These are phyloP conservation scores for Junonia oenone DNA, from an alignment of 2,888 invertebrate genomes.

Conservation along the genomic window DNA sequence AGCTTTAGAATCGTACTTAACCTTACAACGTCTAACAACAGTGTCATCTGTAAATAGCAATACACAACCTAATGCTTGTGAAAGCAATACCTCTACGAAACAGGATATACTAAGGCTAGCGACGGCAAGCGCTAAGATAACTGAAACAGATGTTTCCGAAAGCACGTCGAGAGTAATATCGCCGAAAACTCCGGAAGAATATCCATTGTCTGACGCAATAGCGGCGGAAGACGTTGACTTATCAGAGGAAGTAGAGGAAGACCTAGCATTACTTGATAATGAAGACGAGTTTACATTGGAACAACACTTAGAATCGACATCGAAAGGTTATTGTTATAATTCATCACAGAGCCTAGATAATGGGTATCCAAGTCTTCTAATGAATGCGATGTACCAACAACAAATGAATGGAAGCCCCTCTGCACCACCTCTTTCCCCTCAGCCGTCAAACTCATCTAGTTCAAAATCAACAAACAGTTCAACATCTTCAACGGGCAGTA, in stretches of 20 bases:
- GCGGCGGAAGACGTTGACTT: constrained; percentile 83
- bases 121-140: constrained; percentile 75
- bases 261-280: constrained; percentile 85
- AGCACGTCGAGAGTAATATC: constrained; percentile 59
- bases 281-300: constrained; percentile 85
- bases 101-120: constrained; percentile 85
- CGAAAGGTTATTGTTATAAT: constrained; percentile 62
- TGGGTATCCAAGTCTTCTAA: constrained; percentile 84
- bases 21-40: constrained; percentile 87
- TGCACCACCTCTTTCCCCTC: constrained; percentile 66
- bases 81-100: constrained; percentile 70
- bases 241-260: constrained; percentile 86
- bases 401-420: constrained; percentile 72
- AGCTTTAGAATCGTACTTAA: constrained; percentile 91
- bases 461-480: constrained; percentile 69
- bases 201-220: constrained; percentile 71
- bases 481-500: constrained; percentile 64
- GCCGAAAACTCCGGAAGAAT: constrained; percentile 71
- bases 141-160: constrained; percentile 62
- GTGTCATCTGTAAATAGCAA: constrained; percentile 78
- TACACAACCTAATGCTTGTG: constrained; percentile 50
- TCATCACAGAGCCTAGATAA: constrained; percentile 82
- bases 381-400: constrained; percentile 84
- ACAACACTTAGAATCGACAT: constrained; percentile 70
- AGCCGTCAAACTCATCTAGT: constrained; percentile 62